Percentiles rank a stretch among this genome's conserved stretches.
These are phyloP conservation scores for Chromis chromis DNA, from an alignment of 2,797 vertebrate genomes.

Conservation along the genomic window DNA sequence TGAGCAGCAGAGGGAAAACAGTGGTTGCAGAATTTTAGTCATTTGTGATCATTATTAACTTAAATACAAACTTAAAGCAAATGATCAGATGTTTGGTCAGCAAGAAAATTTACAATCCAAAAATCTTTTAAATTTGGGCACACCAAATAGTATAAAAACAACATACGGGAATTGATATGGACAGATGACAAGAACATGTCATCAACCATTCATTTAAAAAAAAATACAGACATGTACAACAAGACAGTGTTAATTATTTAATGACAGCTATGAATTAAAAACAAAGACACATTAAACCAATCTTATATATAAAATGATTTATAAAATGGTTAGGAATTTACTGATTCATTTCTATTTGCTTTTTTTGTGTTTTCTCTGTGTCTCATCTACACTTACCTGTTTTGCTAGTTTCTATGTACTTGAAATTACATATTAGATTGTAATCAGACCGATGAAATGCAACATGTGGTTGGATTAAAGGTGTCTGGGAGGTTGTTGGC, in stretches of 20 bases:
- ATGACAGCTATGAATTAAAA: not conserved
- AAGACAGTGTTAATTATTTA: not conserved
- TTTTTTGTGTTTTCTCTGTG: not conserved
- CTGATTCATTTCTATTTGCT: not conserved
- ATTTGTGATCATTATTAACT: not conserved
- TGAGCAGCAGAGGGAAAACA: not conserved
- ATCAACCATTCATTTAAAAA: not conserved
- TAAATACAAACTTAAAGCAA: not conserved
- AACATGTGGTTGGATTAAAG: constrained; percentile 21
- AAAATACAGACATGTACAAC: not conserved
- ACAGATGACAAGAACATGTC: not conserved
- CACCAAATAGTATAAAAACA: no score
- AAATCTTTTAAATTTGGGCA: no score
- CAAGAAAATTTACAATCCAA: not conserved
- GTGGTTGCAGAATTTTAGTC: not conserved
- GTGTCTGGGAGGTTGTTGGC: not conserved
- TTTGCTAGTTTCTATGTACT: not conserved
- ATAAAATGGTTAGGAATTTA: not conserved
- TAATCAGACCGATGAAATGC: not conserved
- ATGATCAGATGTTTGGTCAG: not conserved
- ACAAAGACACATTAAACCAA: not conserved
- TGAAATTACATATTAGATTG: constrained; percentile 1
- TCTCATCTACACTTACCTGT: not conserved
- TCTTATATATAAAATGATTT: not conserved
- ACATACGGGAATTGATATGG: not conserved